phyloP scores from a whole-genome alignment of 2,888 invertebrate genomes.

The Nebria brevicollis region DNA sequence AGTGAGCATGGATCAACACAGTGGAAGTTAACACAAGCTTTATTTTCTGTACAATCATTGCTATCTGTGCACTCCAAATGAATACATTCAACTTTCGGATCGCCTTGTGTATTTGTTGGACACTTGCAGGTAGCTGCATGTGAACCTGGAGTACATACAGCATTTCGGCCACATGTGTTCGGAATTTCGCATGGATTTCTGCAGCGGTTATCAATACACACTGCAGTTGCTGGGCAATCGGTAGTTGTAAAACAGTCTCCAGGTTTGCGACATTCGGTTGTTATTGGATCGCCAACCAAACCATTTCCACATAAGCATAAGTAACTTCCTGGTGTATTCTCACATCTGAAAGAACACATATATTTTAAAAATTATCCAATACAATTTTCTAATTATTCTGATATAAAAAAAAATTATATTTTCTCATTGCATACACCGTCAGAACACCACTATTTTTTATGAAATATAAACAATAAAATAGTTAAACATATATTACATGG shows the following conservation, averaged over 20 bases:
- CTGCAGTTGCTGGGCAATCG: conserved; percentile 82
- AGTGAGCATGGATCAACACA: conserved; percentile 85
- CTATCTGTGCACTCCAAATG: conserved; percentile 82
- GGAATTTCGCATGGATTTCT: conserved; percentile 78
- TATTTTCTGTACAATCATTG: conserved; percentile 75
- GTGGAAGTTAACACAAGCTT: conserved; percentile 81
- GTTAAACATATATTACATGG: conserved; percentile 64
- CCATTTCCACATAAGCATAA: conserved; percentile 81
- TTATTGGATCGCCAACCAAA: conserved; percentile 79
- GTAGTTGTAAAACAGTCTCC: conserved; percentile 83
- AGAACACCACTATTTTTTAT: too few relatives aligned
- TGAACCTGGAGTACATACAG: conserved; percentile 75
- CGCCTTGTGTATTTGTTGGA: conserved; percentile 78
- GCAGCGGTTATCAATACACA: conserved; percentile 80
- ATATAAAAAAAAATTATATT: too few relatives aligned
- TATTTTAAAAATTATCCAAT: background rate
- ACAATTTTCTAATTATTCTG: background rate
- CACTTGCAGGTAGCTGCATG: conserved; percentile 82
- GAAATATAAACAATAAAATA: background rate
- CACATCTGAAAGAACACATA: conserved; percentile 66
- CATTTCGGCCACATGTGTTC: conserved; percentile 77
- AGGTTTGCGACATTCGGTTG: conserved; percentile 80
- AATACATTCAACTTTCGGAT: conserved; percentile 77
- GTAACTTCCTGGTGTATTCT: conserved; percentile 82
- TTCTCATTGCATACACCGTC: too few relatives aligned